These are phyloP conservation scores for Setophaga kirtlandii DNA, from an alignment of 2,113 vertebrate genomes.

Conservation along the genomic window DNA sequence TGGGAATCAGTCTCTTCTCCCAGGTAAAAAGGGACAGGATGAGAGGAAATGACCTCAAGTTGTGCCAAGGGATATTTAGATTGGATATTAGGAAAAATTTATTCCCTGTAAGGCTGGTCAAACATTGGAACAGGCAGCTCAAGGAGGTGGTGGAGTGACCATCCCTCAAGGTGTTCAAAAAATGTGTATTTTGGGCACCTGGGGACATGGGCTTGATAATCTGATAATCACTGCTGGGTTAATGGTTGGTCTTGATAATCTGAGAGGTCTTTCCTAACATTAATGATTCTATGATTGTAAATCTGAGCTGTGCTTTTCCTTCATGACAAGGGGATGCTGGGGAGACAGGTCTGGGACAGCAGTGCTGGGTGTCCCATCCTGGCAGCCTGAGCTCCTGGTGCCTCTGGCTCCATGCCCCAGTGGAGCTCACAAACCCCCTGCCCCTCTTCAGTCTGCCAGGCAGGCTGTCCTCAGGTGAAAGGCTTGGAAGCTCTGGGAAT, in stretches of 20 bases:
- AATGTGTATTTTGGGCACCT: not conserved
- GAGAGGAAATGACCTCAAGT: not conserved
- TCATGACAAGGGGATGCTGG: not conserved
- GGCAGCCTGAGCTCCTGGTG: not conserved
- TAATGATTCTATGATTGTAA: not conserved
- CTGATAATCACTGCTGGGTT: not conserved
- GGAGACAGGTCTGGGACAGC: not conserved
- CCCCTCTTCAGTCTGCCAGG: not conserved
- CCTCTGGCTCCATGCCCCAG: not conserved
- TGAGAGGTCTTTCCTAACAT: not conserved
- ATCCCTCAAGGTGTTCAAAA: not conserved
- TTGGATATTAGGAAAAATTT: not conserved
- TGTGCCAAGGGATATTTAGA: not conserved
- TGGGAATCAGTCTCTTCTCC: accelerated
- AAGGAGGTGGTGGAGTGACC: not conserved
- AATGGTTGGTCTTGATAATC: not conserved
- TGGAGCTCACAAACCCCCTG: not conserved
- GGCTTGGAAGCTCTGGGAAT: not conserved
- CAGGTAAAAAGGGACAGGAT: not conserved
- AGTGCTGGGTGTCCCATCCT: not conserved
- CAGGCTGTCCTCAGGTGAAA: not conserved
- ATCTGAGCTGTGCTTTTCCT: not conserved
- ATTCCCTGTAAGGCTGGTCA: not conserved
- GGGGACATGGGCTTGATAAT: too few relatives aligned
- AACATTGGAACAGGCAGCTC: not conserved